phyloP scores from a whole-genome alignment of 2,797 vertebrate genomes.

The Acrossocheilus wenchowensis region DNA sequence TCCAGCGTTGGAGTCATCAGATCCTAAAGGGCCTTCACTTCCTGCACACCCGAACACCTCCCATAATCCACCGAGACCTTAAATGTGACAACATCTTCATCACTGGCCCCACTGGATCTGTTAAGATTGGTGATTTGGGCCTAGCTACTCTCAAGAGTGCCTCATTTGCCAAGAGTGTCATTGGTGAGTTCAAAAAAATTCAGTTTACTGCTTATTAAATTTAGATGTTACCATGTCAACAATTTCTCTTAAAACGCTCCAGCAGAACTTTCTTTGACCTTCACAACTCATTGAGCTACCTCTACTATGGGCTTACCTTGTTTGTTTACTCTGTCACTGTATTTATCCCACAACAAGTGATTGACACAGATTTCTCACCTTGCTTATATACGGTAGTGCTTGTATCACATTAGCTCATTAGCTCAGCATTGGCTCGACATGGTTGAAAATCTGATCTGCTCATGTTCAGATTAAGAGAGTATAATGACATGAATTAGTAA shows the following conservation, averaged over 20 bases:
- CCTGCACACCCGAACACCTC: slow-evolving; percentile 90
- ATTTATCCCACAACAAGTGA: slow-evolving; percentile 25
- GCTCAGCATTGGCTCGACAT: neutral
- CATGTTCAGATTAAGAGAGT: slow-evolving; percentile 8
- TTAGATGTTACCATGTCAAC: neutral
- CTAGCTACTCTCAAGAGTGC: slow-evolving; percentile 92
- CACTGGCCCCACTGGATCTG: slow-evolving; percentile 90
- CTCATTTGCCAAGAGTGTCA: slow-evolving; percentile 96
- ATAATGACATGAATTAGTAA: slow-evolving; percentile 14
- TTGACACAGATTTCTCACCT: slow-evolving; percentile 35
- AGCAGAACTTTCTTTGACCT: slow-evolving; percentile 43
- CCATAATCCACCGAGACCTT: slow-evolving; percentile 94
- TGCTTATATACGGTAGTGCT: neutral
- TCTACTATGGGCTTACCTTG: neutral
- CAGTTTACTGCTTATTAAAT: neutral
- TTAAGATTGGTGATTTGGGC: slow-evolving; percentile 95
- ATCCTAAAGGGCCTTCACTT: slow-evolving; percentile 94
- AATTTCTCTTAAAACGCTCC: neutral
- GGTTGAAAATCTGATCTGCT: slow-evolving; percentile 23
- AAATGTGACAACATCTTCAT: slow-evolving; percentile 99
- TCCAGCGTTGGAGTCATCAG: slow-evolving; percentile 94
- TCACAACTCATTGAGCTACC: slow-evolving; percentile 26
- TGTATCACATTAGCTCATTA: slow-evolving; percentile 10
- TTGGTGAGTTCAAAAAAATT: slow-evolving; percentile 76
- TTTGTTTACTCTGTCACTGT: slow-evolving; percentile 43